Evolutionary conservation across 2,797 vertebrate species (phyloP), one percentile per base, ranked within the genome.

Genomic region (Anabacerthia variegaticeps): DNA sequence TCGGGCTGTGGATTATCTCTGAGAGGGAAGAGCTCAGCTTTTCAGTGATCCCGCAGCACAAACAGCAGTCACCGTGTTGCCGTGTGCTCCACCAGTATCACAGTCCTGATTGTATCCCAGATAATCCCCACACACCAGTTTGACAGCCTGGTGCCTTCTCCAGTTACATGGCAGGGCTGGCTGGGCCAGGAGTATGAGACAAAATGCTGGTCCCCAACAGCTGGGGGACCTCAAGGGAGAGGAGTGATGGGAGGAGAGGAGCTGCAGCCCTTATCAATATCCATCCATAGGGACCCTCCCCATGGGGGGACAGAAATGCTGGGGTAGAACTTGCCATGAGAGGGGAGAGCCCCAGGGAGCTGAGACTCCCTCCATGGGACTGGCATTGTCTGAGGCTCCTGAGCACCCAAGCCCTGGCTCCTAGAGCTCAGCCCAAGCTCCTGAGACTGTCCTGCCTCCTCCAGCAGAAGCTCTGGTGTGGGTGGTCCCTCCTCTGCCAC

Each of bases 271-370:
- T 1, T 4, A 71, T 11, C 56, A 67, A 30, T 43, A 4, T 34
- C 65, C 36, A 12, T 37, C 61, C 7, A 0, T 1, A 11, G 80
- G 8, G 22, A 85, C 32, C 32, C 5, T 15, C 19, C 41, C n/a
- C 6, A 0, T 2, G 0, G 2, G 19, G 43, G 30, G 18, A 59
- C 4, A 7, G 65, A 32, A 46, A 20, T 0, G 2, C n/a, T 19
- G 36, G 1, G 30, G 30, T 30, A 3, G 37, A n/a, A 3, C 22
- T 43, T 2, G 0, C 26, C 4, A 26, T 4, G 34, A 52, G 27
- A 48, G 1, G 4, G 24, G 43, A 52, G 18, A 58, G 32, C 19
- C 27, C 20, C 19, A 8, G 32, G 27, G 32, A 51, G 44, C 34
- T 55, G 18, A 39, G n/a, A 36, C 7, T 8, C 14, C 8, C 12